Evolutionary conservation across 2,797 vertebrate species (phyloP).

Genomic region (Nannoperca australis): DNA sequence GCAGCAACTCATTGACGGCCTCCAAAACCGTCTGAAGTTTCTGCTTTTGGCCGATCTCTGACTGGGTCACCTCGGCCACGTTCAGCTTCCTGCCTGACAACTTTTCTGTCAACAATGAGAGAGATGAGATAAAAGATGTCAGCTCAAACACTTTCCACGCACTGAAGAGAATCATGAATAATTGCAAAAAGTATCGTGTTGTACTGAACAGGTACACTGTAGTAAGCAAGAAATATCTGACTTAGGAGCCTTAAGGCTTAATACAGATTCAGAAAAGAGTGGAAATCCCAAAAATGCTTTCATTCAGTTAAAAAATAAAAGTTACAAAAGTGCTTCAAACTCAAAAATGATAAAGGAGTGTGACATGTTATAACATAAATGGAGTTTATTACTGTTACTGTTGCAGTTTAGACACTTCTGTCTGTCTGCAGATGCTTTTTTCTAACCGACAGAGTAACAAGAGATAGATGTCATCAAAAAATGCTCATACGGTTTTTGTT

Average conservation of each 20-base stretch:
- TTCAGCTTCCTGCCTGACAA: conserved; percentile 92
- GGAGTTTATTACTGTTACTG: background rate
- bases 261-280: background rate
- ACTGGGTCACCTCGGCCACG: conserved; percentile 97
- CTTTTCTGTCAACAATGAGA: conserved; percentile 85
- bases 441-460: background rate
- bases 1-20: conserved; percentile 90
- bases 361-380: no score
- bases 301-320: conserved; percentile 13
- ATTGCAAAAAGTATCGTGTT: background rate
- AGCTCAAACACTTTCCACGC: background rate
- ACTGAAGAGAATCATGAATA: background rate
- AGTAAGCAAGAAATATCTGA: background rate
- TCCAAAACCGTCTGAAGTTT: conserved; percentile 96
- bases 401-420: background rate
- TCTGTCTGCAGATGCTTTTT: background rate
- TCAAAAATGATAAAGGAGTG: no score
- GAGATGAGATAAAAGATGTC: background rate
- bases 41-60: conserved; percentile 96
- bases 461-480: background rate
- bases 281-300: background rate
- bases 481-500: background rate
- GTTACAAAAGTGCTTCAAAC: conserved; percentile 3
- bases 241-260: background rate
- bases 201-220: background rate